Conservation (phyloP, 2,888 invertebrate genomes). For the Metacarcinus magister region DNA sequence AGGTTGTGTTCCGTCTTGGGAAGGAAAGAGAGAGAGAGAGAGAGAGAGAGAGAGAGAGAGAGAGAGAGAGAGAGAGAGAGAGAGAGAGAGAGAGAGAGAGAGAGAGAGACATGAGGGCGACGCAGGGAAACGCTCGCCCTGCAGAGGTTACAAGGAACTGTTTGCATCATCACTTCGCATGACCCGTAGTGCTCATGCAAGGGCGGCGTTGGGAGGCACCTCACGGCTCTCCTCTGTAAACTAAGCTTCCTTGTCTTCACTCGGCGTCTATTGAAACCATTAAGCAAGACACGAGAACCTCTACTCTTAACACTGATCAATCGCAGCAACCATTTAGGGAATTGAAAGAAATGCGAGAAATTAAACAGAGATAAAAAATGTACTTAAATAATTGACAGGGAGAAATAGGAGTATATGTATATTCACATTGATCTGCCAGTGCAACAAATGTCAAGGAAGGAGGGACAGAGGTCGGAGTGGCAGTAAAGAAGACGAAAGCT, state of each 20-base stretch:
- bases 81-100: too few species aligned
- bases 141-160: neutral
- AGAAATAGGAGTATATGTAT: neutral
- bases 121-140: neutral
- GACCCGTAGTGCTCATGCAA: neutral
- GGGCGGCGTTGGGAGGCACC: neutral
- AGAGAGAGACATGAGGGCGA: neutral
- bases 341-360: neutral
- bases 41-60: too few species aligned
- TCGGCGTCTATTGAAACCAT: neutral
- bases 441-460: slow-evolving; percentile 4
- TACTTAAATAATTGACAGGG: neutral
- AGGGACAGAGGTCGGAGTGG: neutral
- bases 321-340: neutral
- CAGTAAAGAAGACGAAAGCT: slow-evolving; percentile 20
- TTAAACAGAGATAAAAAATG: neutral
- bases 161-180: neutral
- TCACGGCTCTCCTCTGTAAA: neutral
- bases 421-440: neutral
- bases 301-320: neutral
- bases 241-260: neutral
- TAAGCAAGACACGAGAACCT: too few species aligned
- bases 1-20: slow-evolving; percentile 34
- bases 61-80: neutral
- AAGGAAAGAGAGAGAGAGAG: neutral